Evolutionary conservation across 2,888 invertebrate species (phyloP), one percentile per base, ranked within the genome.

Genomic region (Ectemnius lituratus): DNA sequence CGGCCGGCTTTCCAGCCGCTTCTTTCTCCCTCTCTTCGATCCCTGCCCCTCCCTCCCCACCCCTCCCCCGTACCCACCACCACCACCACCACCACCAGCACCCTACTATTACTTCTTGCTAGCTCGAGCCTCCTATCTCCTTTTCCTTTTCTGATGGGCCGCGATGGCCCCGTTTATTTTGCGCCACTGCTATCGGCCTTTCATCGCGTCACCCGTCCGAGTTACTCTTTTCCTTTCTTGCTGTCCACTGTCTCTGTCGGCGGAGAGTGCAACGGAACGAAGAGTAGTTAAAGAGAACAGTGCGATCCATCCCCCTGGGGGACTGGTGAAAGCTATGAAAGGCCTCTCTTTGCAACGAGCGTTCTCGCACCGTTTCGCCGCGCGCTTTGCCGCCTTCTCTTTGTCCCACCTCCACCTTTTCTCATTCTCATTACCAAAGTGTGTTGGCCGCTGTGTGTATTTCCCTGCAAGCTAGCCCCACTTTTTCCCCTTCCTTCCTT

Each of bases 121-220:
- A 16, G 8, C n/a, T 14, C 52, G 52, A 16, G 14, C 52, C 52
- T 52, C 52, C 37, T 37, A 37, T 37, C 37, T 37, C 37, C 37
- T 37, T 37, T 37, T 37, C 37, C 37, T 37, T 37, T 37, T 37
- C 37, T 37, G 37, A 37, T 37, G 37, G 37, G 8, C 8, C 52
- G 20, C n/a, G 66, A 64, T 64, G 70, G 65, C 66, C 68, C 73
- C 65, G 70, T 72, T 80, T 79, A 73, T 72, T 69, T 67, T 13
- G 23, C 11, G 23, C 14, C 18, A 58, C 66, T 58, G 28, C 16
- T 70, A 73, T 73, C 73, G 67, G 27, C 63, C 60, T 71, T 67
- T 77, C 71, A 68, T 65, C 71, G 71, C 74, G 56, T 75, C 70
- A 64, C 71, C 74, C 78, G 70, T 80, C 67, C 56, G 62, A 52